phyloP scores from a whole-genome alignment of 2,888 invertebrate genomes.

The Drosophila prolongata region DNA sequence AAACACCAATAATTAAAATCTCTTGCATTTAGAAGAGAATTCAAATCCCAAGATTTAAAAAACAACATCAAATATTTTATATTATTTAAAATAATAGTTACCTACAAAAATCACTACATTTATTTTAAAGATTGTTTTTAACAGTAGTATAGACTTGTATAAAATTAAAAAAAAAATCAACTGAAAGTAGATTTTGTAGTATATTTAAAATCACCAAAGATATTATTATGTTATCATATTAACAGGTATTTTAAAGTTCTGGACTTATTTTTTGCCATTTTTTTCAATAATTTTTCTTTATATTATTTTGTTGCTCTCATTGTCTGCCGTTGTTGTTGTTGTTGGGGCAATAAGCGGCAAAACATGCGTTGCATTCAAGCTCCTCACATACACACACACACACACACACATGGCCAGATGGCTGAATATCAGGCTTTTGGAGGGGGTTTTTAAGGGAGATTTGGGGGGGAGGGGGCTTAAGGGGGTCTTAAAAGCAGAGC shows the following conservation, averaged over 20 bases:
- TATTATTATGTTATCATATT: neutral
- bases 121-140: too few relatives aligned
- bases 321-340: conserved; percentile 20
- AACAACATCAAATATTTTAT: too few relatives aligned
- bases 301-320: conserved; percentile 7
- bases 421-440: neutral
- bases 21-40: too few relatives aligned
- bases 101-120: too few relatives aligned
- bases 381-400: neutral
- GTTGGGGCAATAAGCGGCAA: conserved; percentile 49
- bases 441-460: neutral
- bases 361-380: conserved; percentile 69
- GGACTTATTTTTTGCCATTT: neutral
- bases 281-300: conserved; percentile 12
- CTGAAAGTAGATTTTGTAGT: too few relatives aligned
- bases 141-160: too few relatives aligned
- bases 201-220: neutral
- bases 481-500: neutral
- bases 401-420: neutral
- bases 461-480: too few relatives aligned
- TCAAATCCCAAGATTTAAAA: too few relatives aligned
- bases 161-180: too few relatives aligned
- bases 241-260: neutral
- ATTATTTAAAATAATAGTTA: too few relatives aligned
- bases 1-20: too few relatives aligned